Conservation (phyloP, 37 sponge, comb jelly and placozoan genomes). For the Spongia lamella region DNA sequence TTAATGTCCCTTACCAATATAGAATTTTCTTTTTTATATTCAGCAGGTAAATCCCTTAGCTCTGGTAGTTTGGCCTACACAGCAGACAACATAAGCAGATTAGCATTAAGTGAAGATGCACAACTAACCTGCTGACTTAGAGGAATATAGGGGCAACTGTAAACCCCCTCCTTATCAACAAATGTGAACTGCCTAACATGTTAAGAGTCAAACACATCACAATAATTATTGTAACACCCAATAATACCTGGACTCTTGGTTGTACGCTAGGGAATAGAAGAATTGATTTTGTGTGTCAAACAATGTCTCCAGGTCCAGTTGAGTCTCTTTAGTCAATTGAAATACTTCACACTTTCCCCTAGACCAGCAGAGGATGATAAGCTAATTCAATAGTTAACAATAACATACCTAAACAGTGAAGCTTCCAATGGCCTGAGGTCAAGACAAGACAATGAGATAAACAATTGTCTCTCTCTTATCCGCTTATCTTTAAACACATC, state of each 20-base stretch:
- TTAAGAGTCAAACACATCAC: constrained; percentile 9
- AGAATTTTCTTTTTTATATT: neutral
- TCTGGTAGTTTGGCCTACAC: neutral
- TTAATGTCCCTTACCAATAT: neutral
- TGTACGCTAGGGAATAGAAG: constrained; percentile 74
- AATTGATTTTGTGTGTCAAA: constrained; percentile 45
- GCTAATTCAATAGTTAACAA: neutral
- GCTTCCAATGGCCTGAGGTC: constrained; percentile 73
- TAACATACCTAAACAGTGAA: constrained; percentile 62
- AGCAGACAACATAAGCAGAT: neutral
- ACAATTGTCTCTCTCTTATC: constrained; percentile 71
- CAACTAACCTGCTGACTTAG: constrained; percentile 69
- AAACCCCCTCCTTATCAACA: neutral
- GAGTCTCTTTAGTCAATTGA: constrained; percentile 8
- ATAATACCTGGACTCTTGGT: constrained; percentile 78
- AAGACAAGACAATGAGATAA: constrained; percentile 63
- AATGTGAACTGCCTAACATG: neutral
- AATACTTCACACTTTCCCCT: constrained; percentile 81
- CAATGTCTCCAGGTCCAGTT: constrained; percentile 12
- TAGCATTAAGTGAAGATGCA: too few species aligned
- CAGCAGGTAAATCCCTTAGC: too few species aligned
- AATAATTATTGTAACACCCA: neutral
- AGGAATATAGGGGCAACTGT: constrained; percentile 28
- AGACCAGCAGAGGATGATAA: neutral
- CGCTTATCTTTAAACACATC: constrained; percentile 3